Base-by-base conservation (phyloP, 1,140 invertebrate genomes). In the Saxidomus purpurata region DNA sequence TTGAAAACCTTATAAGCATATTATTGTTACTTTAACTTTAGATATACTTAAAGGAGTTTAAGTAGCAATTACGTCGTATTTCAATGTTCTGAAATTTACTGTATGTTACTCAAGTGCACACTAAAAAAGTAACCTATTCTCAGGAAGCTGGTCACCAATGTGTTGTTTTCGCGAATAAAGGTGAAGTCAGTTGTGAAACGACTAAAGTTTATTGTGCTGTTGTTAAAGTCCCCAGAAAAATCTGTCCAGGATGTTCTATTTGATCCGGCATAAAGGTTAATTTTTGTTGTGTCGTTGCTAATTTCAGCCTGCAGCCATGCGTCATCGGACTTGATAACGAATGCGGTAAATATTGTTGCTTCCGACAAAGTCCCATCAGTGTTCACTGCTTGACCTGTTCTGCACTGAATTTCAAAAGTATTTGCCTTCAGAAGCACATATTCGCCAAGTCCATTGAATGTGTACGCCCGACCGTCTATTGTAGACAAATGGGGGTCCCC, bases 361-460 rank as follows among this genome's bases (percentile, higher is more conserved):
- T 77, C 74, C 25, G 74, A 77, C 36, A 19, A 17, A 77, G 84
- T 49, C 90, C 92, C 90, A 36, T 92, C 71, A 34, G 76, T 81
- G 69, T 92, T 90, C 34, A 43, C 61, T 17, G 92, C 93, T 47
- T 77, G 89, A 6, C 55, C 63, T 43, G 93, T 85, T 55, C 85
- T 67, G 8, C 92, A 89, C 59, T 93, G 93, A 17, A 93, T 83
- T 28, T 84, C 84, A 19, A 77, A 77, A 49, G 15, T n/a, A 3
- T 15, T 83, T 79, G 59, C 71, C 74, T 15, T 55, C 22, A 55
- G 13, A 55, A n/a, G 52, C 8, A 55, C 19, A n/a, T 55, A 55
- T 43, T 43, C 43, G 43, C 43, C 43, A 43, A 8, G 43, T 43
- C 43, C 43, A 15, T 43, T 43, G 15, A 43, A 43, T 8, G 43